Base-by-base conservation (phyloP, 2,888 invertebrate genomes). In the Epistrophe grossulariae region DNA sequence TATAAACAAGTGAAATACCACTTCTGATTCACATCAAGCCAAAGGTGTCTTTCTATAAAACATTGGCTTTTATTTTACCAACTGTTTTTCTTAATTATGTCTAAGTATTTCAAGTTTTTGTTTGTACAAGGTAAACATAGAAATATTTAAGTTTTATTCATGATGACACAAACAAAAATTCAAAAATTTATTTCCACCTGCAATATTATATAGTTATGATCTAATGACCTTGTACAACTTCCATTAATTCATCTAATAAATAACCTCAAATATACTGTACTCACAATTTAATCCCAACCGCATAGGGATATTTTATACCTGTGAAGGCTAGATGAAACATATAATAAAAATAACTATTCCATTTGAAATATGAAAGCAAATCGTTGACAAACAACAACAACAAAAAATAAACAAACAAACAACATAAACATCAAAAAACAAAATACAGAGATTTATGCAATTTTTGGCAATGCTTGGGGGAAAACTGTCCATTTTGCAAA, bases 401-500 rank as follows among this genome's bases (percentile, higher is more conserved):
- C 7, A 35, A 35, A 50, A 35, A 17, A 43, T 24, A n/a, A 40
- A 40, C 19, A 68, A 24, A 38, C 11, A 8, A 19, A 59, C 19
- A 35, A 31, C 24, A 45, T n/a, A n/a, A n/a, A 79, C 38, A 79
- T 66, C 19, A 77, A 45, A n/a, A 43, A 52, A 52, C 35, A 57
- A 64, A 73, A 68, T 40, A 35, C 40, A 79, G 73, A 79, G 82
- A 82, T 79, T 83, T 83, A 73, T 83, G 38, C 35, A 77, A 45
- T 68, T 74, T 83, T 78, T 83, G 83, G 78, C 66, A 79, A 62
- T 43, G 59, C 83, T 62, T 68, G 31, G 28, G 78, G 79, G 73
- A 79, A 79, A 79, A 83, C 52, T 73, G 83, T 73, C 79, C 83
- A 83, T 79, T 83, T 83, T 68, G 79, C 68, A 79, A 83, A 83